Percentiles rank a stretch among this genome's conserved stretches.
These are phyloP conservation scores for Dicrostonyx torquatus DNA, from an alignment of 2,797 vertebrate genomes.

Conservation along the genomic window DNA sequence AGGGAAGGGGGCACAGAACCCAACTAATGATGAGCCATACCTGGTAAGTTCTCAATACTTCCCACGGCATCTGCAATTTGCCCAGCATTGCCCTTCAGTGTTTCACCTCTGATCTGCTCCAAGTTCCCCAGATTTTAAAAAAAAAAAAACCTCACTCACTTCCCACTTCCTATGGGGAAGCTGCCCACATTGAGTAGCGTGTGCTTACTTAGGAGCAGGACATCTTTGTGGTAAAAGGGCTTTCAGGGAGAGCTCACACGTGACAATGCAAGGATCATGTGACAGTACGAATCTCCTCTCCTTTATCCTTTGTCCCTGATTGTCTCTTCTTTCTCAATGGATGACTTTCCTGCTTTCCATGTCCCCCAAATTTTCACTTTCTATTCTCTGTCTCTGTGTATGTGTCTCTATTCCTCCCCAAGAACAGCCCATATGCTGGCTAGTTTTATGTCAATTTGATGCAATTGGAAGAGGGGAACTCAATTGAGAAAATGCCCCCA, in stretches of 20 bases:
- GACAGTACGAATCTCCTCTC: neutral
- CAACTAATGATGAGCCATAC: neutral
- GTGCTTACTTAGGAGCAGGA: neutral
- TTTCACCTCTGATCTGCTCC: neutral
- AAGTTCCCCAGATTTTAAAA: neutral
- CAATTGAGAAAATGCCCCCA: too few relatives aligned
- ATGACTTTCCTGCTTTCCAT: neutral
- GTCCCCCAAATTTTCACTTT: neutral
- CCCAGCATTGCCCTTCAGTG: neutral
- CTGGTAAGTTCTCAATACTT: neutral
- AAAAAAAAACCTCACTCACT: neutral
- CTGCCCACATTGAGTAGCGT: neutral
- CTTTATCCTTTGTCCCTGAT: neutral
- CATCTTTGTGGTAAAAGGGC: neutral
- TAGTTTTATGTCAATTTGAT: neutral
- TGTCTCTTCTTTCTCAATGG: neutral
- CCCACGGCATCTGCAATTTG: neutral
- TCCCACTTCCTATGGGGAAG: neutral
- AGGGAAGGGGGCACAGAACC: neutral
- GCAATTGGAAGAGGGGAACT: neutral
- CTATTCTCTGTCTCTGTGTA: neutral
- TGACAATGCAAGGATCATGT: neutral
- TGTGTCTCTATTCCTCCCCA: neutral
- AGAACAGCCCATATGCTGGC: neutral
- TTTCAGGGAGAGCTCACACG: neutral